Evolutionary conservation across 2,888 invertebrate genomes (phyloP), one percentile per base, ranked within the genome.

Genomic region (Drosophila vallismaia): DNA sequence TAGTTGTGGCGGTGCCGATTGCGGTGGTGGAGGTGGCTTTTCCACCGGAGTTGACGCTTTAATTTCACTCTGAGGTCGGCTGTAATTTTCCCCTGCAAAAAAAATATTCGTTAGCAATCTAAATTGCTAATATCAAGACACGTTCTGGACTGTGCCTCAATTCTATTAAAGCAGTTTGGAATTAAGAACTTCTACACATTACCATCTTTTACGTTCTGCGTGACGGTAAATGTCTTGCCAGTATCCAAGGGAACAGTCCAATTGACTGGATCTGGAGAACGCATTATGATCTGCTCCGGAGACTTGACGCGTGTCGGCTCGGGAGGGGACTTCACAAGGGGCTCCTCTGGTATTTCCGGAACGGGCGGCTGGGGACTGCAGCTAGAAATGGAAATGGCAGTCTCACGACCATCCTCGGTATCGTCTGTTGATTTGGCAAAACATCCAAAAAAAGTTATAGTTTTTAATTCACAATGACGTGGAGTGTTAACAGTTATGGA

Each of bases 181-280:
- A 28, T 28, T 28, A 28, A 28, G 28, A 28, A 28, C 28, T 28
- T 28, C 6, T 28, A 4, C 2, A 31, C 45, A 2, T 89, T 91
- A 95, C 95, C 95, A 92, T 95, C 95, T 89, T 95, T 95, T 86
- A 97, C 96, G 92, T 97, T 97, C 93, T 97, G 97, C 71, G 97
- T 97, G 85, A 97, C 97, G 44, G 97, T 97, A 92, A 97, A 97
- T 42, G 97, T 97, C 93, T 97, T 97, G 86, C 97, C 97, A 79
- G 97, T 97, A 92, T 98, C 97, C 89, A 97, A 93, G 57, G 97
- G 97, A 70, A 97, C 97, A 53, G 97, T 97, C 97, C 97, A 98
- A 92, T 97, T 97, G 87, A 97, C 97, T 54, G 97, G 97, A 92
- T 97, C 97, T 10, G 97, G 97, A 19, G 97, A 97, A 79, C 97